phyloP scores from a whole-genome alignment of 2,888 invertebrate genomes.

The Tetropium fuscum region DNA sequence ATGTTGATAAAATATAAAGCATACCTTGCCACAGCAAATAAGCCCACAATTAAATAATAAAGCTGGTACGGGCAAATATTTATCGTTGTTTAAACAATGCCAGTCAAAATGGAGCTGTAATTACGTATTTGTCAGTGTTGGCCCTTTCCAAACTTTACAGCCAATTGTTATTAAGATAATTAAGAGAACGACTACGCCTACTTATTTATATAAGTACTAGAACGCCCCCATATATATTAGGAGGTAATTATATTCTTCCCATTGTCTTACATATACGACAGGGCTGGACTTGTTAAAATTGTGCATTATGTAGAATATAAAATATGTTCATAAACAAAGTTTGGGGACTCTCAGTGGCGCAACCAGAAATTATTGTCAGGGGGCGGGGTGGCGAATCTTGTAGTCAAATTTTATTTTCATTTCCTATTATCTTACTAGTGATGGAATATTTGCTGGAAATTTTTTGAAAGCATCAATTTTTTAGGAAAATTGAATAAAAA shows the following conservation, averaged over 20 bases:
- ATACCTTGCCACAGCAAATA: constrained; percentile 42
- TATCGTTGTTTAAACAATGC: constrained; percentile 38
- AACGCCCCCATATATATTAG: constrained; percentile 39
- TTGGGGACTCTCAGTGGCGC: no score
- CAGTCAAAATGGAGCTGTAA: constrained; percentile 49
- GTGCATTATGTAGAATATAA: no score
- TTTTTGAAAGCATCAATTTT: no score
- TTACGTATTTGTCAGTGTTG: constrained; percentile 49
- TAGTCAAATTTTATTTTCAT: no score
- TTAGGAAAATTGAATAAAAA: no score
- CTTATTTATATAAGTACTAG: constrained; percentile 39
- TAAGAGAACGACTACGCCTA: constrained; percentile 40
- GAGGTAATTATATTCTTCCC: constrained; percentile 27
- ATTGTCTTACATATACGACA: constrained; percentile 40
- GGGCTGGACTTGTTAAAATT: no score
- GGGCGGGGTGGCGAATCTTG: no score
- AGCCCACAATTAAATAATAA: constrained; percentile 45
- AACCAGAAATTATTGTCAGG: no score
- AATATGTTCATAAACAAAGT: no score
- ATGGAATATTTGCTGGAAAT: no score
- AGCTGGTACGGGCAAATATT: constrained; percentile 47
- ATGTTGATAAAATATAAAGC: constrained; percentile 44
- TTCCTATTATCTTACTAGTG: no score
- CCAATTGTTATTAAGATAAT: constrained; percentile 46
- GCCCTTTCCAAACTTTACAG: constrained; percentile 45